Conservation (phyloP, 2,797 vertebrate genomes). For the Sitta carolinensis region DNA sequence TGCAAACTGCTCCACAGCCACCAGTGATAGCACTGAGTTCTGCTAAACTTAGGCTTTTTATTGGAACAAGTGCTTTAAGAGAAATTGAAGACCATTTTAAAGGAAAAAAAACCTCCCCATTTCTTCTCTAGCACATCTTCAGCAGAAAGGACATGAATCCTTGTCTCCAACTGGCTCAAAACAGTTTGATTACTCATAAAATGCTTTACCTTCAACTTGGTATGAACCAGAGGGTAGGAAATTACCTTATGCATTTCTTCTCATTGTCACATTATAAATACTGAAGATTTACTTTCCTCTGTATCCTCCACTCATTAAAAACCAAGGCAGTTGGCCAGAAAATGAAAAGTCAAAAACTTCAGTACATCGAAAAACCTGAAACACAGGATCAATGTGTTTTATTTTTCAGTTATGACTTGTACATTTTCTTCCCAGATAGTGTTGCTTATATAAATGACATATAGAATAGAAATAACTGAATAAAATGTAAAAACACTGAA, state of each 20-base stretch:
- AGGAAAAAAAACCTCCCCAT: neutral
- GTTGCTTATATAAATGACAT: neutral
- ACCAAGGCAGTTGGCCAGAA: neutral
- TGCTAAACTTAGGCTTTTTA: neutral
- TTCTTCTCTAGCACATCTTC: neutral
- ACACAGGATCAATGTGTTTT: neutral
- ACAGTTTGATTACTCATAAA: neutral
- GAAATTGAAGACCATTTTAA: neutral
- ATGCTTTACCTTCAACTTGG: neutral
- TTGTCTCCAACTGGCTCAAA: neutral
- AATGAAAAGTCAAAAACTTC: neutral
- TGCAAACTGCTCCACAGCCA: neutral
- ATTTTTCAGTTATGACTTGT: neutral
- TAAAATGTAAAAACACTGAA: conserved; percentile 29
- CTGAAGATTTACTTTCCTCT: neutral
- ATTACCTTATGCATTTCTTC: neutral
- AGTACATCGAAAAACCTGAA: neutral
- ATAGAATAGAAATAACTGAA: neutral
- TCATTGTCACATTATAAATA: neutral
- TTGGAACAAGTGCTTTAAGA: neutral
- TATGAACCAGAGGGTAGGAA: neutral
- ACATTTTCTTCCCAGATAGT: neutral
- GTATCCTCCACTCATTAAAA: neutral
- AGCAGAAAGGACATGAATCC: neutral
- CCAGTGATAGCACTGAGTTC: neutral